A percentile compares a stretch with the other conserved stretches of the same genome.
Evolutionary conservation across 2,888 invertebrate genomes (phyloP).

Genomic region (Petrophora chlorosata): DNA sequence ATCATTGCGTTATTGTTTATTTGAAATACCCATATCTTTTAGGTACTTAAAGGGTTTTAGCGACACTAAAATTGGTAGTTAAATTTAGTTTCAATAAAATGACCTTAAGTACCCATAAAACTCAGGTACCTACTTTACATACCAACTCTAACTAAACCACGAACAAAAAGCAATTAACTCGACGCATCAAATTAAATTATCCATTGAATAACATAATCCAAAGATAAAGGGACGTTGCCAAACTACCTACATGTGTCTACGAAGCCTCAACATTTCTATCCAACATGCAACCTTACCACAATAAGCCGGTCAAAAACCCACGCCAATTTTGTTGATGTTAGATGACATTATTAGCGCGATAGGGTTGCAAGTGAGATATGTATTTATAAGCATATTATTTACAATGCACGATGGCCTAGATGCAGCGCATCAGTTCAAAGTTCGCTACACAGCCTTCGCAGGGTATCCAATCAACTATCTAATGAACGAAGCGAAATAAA

Average conservation of each 20-base stretch:
- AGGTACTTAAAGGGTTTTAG: too few relatives aligned
- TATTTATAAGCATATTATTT: slow-evolving; percentile 8
- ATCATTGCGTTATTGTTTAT: too few relatives aligned
- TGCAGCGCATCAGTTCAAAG: slow-evolving; percentile 66
- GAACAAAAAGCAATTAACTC: slow-evolving; percentile 20
- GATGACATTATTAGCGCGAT: neutral
- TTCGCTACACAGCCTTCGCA: slow-evolving; percentile 69
- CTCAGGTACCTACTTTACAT: neutral
- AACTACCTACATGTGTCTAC: slow-evolving; percentile 35
- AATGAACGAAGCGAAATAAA: slow-evolving; percentile 64
- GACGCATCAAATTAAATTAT: slow-evolving; percentile 27
- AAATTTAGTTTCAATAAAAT: neutral
- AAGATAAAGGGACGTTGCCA: slow-evolving; percentile 37
- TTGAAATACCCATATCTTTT: too few relatives aligned
- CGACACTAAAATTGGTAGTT: too few relatives aligned
- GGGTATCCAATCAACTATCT: slow-evolving; percentile 75
- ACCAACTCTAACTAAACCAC: too few relatives aligned
- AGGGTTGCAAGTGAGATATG: slow-evolving; percentile 1
- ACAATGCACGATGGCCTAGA: slow-evolving; percentile 43
- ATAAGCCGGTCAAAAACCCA: neutral
- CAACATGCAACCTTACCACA: neutral
- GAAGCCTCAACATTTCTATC: neutral
- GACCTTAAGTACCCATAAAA: neutral
- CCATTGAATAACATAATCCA: slow-evolving; percentile 29
- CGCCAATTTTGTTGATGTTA: neutral